Conservation (phyloP, 2,113 vertebrate species). For the Alethe diademata region DNA sequence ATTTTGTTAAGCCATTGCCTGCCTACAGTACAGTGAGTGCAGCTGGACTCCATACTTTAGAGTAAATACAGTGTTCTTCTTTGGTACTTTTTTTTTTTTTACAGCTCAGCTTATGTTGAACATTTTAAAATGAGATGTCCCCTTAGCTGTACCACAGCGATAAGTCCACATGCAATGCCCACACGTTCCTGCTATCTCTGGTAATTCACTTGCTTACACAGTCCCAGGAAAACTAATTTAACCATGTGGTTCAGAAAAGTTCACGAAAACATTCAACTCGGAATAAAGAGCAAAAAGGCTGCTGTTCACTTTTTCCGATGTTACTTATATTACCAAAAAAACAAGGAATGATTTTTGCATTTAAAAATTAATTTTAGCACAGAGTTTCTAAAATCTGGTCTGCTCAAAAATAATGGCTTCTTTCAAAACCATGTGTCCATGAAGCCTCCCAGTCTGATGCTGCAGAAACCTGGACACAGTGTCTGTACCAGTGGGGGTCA, state of each 20-base stretch:
- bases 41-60: background rate
- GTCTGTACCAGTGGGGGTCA: slow-evolving; percentile 59
- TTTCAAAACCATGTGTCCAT: slow-evolving; percentile 67
- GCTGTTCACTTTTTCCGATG: background rate
- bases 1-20: background rate
- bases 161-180: background rate
- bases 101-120: background rate
- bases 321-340: background rate
- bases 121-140: background rate
- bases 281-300: background rate
- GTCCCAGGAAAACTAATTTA: slow-evolving; percentile 30
- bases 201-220: background rate
- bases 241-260: background rate
- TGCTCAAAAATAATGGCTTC: slow-evolving; percentile 55
- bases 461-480: slow-evolving; percentile 64
- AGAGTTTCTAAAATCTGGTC: background rate
- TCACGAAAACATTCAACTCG: background rate
- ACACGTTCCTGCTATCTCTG: background rate
- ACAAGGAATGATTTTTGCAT: background rate
- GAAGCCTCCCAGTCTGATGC: slow-evolving; percentile 48
- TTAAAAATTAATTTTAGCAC: background rate
- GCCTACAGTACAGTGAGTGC: background rate
- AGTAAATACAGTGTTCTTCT: background rate
- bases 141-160: background rate
- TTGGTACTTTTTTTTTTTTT: background rate